Conservation (phyloP, 2,797 vertebrate genomes). For the Agapornis canus region DNA sequence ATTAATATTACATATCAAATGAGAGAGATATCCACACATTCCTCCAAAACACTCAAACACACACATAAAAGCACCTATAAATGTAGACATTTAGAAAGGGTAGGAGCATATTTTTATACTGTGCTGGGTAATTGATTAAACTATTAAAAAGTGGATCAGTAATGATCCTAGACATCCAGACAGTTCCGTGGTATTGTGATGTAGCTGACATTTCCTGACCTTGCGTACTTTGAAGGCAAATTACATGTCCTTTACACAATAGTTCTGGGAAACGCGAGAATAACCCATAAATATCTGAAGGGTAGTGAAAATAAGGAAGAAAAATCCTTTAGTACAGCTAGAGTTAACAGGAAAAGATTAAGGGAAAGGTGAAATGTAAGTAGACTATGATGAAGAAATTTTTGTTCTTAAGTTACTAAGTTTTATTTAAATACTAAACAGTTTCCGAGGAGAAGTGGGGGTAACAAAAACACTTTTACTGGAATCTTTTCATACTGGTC, state of each 20-base stretch:
- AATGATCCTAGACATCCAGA: background rate
- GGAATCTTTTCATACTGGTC: background rate
- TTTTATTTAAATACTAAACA: background rate
- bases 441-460: background rate
- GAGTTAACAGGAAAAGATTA: background rate
- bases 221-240: background rate
- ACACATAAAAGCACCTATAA: background rate
- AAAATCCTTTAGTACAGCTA: background rate
- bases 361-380: background rate
- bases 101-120: background rate
- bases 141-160: constrained; percentile 17
- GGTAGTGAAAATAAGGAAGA: background rate
- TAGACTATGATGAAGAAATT: background rate
- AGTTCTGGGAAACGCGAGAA: background rate
- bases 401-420: background rate
- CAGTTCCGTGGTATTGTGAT: background rate
- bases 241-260: background rate
- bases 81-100: background rate
- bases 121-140: background rate
- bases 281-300: background rate
- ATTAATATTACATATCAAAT: constrained; percentile 30
- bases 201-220: background rate
- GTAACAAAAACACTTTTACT: background rate
- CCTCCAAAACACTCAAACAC: background rate
- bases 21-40: background rate